Evolutionary conservation across 2,888 invertebrate genomes (phyloP), one percentile per base, ranked within the genome.

Genomic region (Eristalinus sepulchralis): DNA sequence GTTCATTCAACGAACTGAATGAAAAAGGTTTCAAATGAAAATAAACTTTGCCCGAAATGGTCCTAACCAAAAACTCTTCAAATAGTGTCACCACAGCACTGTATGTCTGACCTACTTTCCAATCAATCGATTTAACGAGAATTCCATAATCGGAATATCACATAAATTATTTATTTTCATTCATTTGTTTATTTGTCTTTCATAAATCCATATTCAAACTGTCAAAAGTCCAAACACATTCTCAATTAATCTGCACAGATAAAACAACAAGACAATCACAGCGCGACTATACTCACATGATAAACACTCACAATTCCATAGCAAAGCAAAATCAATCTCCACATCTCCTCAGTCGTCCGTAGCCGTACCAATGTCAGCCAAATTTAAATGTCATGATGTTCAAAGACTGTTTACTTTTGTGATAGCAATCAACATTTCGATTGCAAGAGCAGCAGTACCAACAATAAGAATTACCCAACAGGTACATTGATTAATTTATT

Each of bases 301-400:
- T 88, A 89, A 71, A 88, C 89, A 86, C 90, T 89, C 88, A 89
- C 88, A 75, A 91, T 88, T 39, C 89, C 91, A 82, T 90, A 91
- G 78, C 91, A 89, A 83, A 91, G 83, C 88, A 91, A 80, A 83
- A 91, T 84, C 73, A 91, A 88, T 81, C 88, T 89, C 90, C 91
- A 91, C 89, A 92, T 89, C 80, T 90, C 89, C 39, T 89, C 75
- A 67, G 88, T 88, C 73, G 57, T 62, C 24, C 57, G 27, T 47
- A 36, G 57, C 57, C 55, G 34, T 31, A 57, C 63, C 39, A 64
- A 71, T 71, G 70, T 75, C 71, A 75, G 34, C 39, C 57, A 22
- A 67, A 71, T 71, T n/a, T 66, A 62, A 75, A 76, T 60, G 55
- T 39, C 55, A 33, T 59, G 73, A 22, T 79, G 20, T 66, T 81